phyloP scores from a whole-genome alignment of 2,888 invertebrate genomes.

The Sinotaia quadrata region DNA sequence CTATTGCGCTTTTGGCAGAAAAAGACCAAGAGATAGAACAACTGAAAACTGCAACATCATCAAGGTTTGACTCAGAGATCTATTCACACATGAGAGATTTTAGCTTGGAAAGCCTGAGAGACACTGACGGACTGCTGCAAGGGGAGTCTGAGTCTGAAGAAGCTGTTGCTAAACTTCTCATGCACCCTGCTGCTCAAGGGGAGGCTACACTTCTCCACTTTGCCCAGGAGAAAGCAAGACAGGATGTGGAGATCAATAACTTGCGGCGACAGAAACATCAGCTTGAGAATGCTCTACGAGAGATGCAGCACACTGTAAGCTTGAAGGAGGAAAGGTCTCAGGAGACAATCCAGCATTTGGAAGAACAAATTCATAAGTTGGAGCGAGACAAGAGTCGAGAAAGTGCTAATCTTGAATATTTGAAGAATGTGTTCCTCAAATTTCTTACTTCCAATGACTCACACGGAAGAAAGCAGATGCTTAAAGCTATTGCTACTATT shows the following conservation, averaged over 20 bases:
- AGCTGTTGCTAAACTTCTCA: constrained; percentile 51
- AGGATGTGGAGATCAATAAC: constrained; percentile 83
- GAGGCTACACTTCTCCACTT: constrained; percentile 81
- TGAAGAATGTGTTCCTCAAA: constrained; percentile 90
- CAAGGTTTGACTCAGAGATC: constrained; percentile 41
- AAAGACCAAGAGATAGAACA: constrained; percentile 78
- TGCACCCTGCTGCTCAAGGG: constrained; percentile 49
- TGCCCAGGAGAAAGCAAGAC: constrained; percentile 85
- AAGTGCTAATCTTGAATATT: constrained; percentile 89
- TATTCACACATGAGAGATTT: constrained; percentile 29
- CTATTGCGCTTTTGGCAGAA: constrained; percentile 83
- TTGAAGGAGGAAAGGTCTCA: constrained; percentile 72
- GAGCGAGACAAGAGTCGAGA: constrained; percentile 78
- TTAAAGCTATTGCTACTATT: constrained; percentile 90
- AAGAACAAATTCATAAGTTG: constrained; percentile 74
- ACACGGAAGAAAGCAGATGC: constrained; percentile 84
- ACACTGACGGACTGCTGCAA: constrained; percentile 15
- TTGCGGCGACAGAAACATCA: constrained; percentile 82
- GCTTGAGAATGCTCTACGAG: constrained; percentile 75
- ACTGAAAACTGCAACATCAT: constrained; percentile 63
- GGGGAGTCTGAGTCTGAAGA: constrained; percentile 48
- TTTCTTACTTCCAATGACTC: constrained; percentile 82
- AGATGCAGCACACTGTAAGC: constrained; percentile 73
- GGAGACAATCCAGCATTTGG: constrained; percentile 75
- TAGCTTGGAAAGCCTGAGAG: constrained; percentile 8